Conservation (phyloP, 2,113 vertebrate species). For the Isurus oxyrinchus region DNA sequence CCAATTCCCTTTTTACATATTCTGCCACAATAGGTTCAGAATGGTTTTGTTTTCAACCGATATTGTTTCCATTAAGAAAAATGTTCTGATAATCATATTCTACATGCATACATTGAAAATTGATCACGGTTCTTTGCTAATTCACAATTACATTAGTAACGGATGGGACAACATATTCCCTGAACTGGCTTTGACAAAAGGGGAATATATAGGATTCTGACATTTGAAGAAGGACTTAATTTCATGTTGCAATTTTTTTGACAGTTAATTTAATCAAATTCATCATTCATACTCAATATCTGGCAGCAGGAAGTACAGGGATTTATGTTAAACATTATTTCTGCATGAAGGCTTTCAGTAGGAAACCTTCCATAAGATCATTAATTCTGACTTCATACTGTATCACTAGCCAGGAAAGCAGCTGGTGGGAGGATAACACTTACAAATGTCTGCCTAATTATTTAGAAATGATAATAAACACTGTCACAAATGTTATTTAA, state of each 20-base stretch:
- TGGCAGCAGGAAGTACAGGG: neutral
- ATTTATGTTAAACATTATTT: constrained; percentile 21
- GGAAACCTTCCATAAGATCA: neutral
- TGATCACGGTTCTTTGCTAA: neutral
- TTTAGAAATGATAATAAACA: constrained; percentile 7
- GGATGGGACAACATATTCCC: neutral
- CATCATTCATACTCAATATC: neutral
- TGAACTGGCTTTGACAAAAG: neutral
- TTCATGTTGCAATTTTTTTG: neutral
- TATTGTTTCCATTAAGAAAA: neutral
- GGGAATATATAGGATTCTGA: neutral
- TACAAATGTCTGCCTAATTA: constrained; percentile 15
- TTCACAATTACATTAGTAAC: neutral
- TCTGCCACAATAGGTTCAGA: neutral
- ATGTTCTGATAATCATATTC: no score
- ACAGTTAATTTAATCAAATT: constrained; percentile 14
- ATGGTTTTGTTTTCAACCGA: neutral
- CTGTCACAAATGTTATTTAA: neutral
- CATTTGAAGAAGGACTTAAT: neutral
- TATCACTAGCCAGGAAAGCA: neutral
- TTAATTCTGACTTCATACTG: neutral
- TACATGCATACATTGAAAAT: neutral
- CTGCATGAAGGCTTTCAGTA: neutral
- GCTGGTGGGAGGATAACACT: constrained; percentile 11
- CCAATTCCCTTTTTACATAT: neutral